Conservation (phyloP, 1,140 invertebrate species). For the Aricia agestis region DNA sequence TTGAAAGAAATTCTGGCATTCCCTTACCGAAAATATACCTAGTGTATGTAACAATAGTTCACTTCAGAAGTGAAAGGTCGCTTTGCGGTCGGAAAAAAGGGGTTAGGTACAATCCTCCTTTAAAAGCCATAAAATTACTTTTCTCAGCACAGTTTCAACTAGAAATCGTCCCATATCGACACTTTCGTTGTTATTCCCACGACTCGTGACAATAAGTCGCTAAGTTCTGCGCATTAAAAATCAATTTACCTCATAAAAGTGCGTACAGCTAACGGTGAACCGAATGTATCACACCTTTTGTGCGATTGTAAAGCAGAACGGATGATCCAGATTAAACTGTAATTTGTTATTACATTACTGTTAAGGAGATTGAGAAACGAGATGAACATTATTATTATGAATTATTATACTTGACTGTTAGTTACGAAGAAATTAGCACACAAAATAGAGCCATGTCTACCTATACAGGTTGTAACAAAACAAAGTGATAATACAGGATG, state of each 20-base stretch:
- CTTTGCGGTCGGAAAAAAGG: too few relatives aligned
- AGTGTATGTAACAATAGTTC: too few relatives aligned
- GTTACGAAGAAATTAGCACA: too few relatives aligned
- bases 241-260: constrained; percentile 50
- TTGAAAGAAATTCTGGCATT: too few relatives aligned
- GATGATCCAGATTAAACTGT: neutral
- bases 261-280: constrained; percentile 28
- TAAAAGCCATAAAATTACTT: constrained; percentile 12
- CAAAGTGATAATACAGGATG: too few relatives aligned
- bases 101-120: too few relatives aligned
- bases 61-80: too few relatives aligned
- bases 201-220: constrained; percentile 14
- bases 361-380: neutral
- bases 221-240: constrained; percentile 48
- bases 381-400: too few relatives aligned
- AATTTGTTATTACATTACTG: neutral
- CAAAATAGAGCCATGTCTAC: too few relatives aligned
- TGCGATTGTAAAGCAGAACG: constrained; percentile 20
- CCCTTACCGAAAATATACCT: too few relatives aligned
- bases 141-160: constrained; percentile 13
- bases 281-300: constrained; percentile 37
- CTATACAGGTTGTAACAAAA: too few relatives aligned
- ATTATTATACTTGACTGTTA: too few relatives aligned
- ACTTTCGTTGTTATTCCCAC: neutral
- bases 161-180: constrained; percentile 9